Evolutionary conservation across 2,113 vertebrate genomes (phyloP), one percentile per base, ranked within the genome.

Genomic region (Pluvianellus socialis): DNA sequence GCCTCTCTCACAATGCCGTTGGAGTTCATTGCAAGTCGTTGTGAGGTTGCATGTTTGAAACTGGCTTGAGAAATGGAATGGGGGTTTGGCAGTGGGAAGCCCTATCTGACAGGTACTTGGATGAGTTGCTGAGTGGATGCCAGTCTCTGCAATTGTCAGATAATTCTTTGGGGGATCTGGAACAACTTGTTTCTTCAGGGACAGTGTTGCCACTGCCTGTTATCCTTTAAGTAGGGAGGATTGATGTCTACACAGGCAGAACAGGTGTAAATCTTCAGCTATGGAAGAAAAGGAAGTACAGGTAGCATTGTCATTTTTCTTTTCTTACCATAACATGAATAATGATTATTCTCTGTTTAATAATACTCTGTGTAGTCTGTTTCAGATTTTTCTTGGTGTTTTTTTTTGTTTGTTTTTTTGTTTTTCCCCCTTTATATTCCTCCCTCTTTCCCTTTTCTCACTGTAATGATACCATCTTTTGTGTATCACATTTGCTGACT

Each of bases 351-450:
- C 10, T 62, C 27, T 73, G 9, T 68, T 86, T 49, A 88, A 33
- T 82, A 67, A 63, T 53, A 56, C 28, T 62, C 49, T 90, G 9
- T 86, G 23, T 83, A 85, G 8, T 17, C 68, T 59, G 30, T 56
- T 44, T 79, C 33, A 30, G 8, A 14, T 92, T 70, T 82, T 49
- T 86, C 49, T 33, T 71, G 21, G 9, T 9, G 38, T 7, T 38
- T 38, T 44, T 40, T 27, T 32, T 56, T 56, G 30, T 56, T 38
- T 44, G n/a, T 27, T 32, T 56, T 32, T 18, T 56, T 56, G 8
- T 16, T 14, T 59, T 49, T 14, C 4, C 3, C 2, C 7, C 6
- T 5, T 0, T 50, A 17, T 50, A 17, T 47, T 81, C 18, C 6
- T 42, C 5, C 18, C 3, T 72, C 85, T 18, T 10, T 2, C 12